Evolutionary conservation across 2,113 vertebrate genomes (phyloP), one percentile per base, ranked within the genome.

Genomic region (Rhipidura dahli): DNA sequence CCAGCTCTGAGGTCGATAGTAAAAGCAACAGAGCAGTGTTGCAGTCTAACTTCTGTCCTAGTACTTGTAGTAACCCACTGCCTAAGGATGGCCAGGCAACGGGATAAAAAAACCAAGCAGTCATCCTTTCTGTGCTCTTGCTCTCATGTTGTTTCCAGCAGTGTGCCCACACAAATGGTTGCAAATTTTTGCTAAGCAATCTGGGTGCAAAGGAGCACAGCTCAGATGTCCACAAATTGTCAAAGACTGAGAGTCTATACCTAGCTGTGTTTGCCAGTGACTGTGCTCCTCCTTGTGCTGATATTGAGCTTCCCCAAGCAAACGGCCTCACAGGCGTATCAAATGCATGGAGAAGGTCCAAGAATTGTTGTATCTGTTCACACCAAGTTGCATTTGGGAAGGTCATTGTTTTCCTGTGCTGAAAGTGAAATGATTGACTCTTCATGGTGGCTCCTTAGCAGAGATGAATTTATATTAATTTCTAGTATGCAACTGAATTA

Each of bases 111-210:
- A 51, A 27, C 7, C 14, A 45, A 92, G 28, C 49, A 47, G 33
- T 37, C 60, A 49, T 40, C 27, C 20, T 50, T 7, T 57, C 90
- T 76, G 27, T 1, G 1, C 21, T 77, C 24, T 33, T 54, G n/a
- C 45, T 78, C 31, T 75, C 0, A 0, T 7, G 2, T 51, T 47
- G 35, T 78, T 95, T 56, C 31, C 70, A 57, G 15, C 3, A 1
- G 4, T 35, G 18, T 35, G 20, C n/a, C 60, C 70, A 47, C 27
- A 68, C 12, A 56, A 89, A 59, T 8, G 14, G 53, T 33, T 76
- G 82, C 35, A 90, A 42, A 15, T 64, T 59, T 93, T 89, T 64
- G 24, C 40, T 45, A 7, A 81, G 61, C 78, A 60, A 42, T 76
- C 65, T 76, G 77, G 24, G 28, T 35, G 26, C 26, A 60, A 40